These are phyloP conservation scores for Brotula barbata DNA, from an alignment of 2,797 vertebrate genomes.

Conservation along the genomic window DNA sequence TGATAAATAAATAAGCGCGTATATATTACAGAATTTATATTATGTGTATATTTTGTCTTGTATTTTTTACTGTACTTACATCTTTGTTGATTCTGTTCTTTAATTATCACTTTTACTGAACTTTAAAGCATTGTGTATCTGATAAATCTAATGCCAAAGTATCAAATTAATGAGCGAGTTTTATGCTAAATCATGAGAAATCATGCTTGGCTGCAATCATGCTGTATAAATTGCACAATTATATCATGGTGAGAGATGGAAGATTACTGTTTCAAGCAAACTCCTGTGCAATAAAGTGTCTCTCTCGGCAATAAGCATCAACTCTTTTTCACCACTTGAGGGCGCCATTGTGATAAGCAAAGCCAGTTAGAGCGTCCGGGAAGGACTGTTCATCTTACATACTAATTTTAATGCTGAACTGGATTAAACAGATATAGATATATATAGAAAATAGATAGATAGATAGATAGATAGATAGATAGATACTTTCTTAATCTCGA, in stretches of 20 bases:
- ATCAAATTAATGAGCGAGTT: not conserved
- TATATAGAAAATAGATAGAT: too few relatives aligned
- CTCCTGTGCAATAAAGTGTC: constrained; percentile 53
- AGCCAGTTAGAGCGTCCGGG: rapidly evolving
- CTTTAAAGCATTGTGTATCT: constrained; percentile 19
- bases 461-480: too few relatives aligned
- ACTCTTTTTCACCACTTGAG: constrained; percentile 61
- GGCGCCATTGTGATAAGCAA: constrained; percentile 45
- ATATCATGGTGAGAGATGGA: constrained; percentile 35
- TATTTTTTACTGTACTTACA: constrained; percentile 13
- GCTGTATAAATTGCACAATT: constrained; percentile 9
- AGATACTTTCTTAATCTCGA: too few relatives aligned
- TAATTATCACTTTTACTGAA: constrained; percentile 10
- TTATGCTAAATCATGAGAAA: constrained; percentile 6
- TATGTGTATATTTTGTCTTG: constrained; percentile 7
- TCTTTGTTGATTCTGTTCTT: constrained; percentile 5
- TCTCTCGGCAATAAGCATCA: constrained; percentile 24
- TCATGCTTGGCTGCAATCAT: not conserved
- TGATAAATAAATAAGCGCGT: constrained; percentile 11
- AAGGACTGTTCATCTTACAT: too few relatives aligned
- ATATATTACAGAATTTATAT: constrained; percentile 6
- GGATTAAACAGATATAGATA: too few relatives aligned
- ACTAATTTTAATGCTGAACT: too few relatives aligned
- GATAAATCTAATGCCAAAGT: constrained; percentile 28
- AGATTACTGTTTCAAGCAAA: constrained; percentile 14